Evolutionary conservation across 1,140 invertebrate species (phyloP).

Genomic region (Cataglyphis hispanica): DNA sequence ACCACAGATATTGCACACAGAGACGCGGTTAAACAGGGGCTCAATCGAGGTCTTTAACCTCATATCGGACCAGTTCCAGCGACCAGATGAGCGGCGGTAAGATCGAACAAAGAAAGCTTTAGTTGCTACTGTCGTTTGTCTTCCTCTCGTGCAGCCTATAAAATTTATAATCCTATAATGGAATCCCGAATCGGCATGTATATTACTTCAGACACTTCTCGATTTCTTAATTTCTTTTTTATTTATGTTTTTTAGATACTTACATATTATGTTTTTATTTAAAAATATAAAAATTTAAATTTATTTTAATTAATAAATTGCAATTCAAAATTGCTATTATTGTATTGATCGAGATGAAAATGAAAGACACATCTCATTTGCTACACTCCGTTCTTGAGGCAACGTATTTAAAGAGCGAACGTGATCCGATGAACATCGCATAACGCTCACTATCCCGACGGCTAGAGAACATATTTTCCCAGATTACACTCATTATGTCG

Average conservation of each 20-base stretch:
- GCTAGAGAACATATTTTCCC: constrained; percentile 33
- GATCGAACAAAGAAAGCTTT: constrained; percentile 58
- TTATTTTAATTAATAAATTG: not conserved
- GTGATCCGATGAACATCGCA: constrained; percentile 11
- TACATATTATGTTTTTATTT: not conserved
- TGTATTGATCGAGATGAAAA: not conserved
- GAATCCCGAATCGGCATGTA: not conserved
- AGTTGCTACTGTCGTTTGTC: constrained; percentile 18
- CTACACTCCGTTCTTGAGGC: not conserved
- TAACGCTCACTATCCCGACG: constrained; percentile 7
- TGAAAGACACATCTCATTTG: not conserved
- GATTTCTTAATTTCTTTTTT: not conserved
- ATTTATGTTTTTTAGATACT: not conserved
- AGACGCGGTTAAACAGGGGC: constrained; percentile 54
- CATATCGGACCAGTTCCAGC: constrained; percentile 52
- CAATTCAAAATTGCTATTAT: not conserved
- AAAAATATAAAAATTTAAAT: not conserved
- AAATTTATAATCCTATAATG: not conserved
- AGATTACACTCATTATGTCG: constrained; percentile 59
- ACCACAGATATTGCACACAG: constrained; percentile 42
- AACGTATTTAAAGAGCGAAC: constrained; percentile 22
- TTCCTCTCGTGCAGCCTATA: not conserved
- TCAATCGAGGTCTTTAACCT: constrained; percentile 59
- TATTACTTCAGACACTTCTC: not conserved
- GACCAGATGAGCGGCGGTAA: constrained; percentile 38